Percentiles rank a stretch among this genome's conserved stretches.
Conservation (phyloP, 2,888 invertebrate genomes). For the Priocnemis perturbator region DNA sequence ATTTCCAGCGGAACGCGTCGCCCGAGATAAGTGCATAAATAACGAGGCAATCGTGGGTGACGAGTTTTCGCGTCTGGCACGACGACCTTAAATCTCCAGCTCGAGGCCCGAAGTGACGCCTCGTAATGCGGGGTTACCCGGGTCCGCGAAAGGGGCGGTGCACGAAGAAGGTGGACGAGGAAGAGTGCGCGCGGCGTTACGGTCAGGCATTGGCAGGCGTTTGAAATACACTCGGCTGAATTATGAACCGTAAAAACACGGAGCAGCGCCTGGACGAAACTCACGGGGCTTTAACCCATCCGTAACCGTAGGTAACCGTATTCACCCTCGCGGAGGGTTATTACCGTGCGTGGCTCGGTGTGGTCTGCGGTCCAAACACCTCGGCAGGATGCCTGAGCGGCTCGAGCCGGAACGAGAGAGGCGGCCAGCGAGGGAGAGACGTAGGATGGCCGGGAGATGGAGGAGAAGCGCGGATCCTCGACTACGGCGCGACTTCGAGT, state of each 20-base stretch:
- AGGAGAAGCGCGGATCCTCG: constrained; percentile 22
- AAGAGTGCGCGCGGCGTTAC: constrained; percentile 42
- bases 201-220: constrained; percentile 71
- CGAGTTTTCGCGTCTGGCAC: constrained; percentile 64
- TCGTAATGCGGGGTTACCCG: constrained; percentile 16
- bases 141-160: constrained; percentile 7
- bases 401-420: neutral
- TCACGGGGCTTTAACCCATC: constrained; percentile 62
- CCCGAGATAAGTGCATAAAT: constrained; percentile 53
- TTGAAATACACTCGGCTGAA: constrained; percentile 74
- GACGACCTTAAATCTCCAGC: constrained; percentile 64
- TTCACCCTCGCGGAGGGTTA: constrained; percentile 71
- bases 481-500: constrained; percentile 53
- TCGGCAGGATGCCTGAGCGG: constrained; percentile 61
- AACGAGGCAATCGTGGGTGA: constrained; percentile 64
- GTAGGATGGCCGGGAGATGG: constrained; percentile 31
- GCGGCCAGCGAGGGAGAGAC: constrained; percentile 7
- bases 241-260: constrained; percentile 74
- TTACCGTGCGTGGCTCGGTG: constrained; percentile 70
- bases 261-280: constrained; percentile 52
- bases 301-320: constrained; percentile 65
- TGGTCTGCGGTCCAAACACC: constrained; percentile 72
- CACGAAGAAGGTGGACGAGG: neutral
- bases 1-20: neutral
- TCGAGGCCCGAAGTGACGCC: constrained; percentile 24